phyloP scores from a whole-genome alignment of 2,797 vertebrate genomes.

The Etheostoma perlongum region DNA sequence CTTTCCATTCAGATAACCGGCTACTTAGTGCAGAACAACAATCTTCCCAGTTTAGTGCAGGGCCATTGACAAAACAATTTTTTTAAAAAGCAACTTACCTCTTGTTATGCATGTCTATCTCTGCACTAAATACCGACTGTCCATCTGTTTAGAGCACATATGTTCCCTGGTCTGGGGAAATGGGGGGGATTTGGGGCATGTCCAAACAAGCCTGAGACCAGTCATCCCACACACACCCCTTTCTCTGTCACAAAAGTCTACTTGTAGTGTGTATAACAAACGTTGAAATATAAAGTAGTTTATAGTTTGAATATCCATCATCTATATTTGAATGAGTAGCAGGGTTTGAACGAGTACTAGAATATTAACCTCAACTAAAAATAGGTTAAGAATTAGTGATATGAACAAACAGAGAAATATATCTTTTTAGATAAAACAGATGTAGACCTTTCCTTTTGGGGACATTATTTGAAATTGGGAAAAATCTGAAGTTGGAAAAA shows the following conservation, averaged over 20 bases:
- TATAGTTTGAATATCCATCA: background rate
- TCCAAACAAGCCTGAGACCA: slow-evolving; percentile 42
- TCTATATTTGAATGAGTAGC: background rate
- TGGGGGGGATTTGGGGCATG: slow-evolving; percentile 47
- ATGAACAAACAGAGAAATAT: too few species aligned
- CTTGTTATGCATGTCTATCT: background rate
- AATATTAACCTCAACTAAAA: background rate
- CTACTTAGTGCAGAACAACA: background rate
- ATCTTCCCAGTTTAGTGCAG: background rate
- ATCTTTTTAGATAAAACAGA: too few species aligned
- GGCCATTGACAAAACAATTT: background rate
- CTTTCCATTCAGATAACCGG: background rate
- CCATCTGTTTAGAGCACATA: background rate
- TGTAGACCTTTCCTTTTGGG: too few species aligned
- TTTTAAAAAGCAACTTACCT: slow-evolving; percentile 26
- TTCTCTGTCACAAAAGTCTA: background rate
- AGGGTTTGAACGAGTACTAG: background rate
- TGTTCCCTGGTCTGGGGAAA: background rate
- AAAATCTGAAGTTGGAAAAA: too few species aligned
- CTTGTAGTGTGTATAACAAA: background rate
- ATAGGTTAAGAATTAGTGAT: background rate
- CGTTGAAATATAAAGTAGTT: background rate
- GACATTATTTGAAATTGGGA: too few species aligned
- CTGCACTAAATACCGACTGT: background rate
- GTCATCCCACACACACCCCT: background rate